Conservation (phyloP, 2,113 vertebrate genomes). For the Chiloscyllium plagiosum region DNA sequence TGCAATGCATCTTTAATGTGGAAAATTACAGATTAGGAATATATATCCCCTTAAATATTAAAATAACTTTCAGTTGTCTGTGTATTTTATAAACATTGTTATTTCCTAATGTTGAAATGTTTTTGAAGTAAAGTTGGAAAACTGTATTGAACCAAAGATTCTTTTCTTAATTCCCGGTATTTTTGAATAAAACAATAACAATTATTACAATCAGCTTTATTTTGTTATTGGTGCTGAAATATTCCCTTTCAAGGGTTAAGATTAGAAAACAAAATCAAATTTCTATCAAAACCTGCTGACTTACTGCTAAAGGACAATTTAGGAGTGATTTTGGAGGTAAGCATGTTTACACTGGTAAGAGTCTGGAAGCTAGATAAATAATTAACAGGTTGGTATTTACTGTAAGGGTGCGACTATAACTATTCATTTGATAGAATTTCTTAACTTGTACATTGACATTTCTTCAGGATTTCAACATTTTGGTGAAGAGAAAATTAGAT, state of each 20-base stretch:
- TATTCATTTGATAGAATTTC: background rate
- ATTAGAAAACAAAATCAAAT: background rate
- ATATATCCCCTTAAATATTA: background rate
- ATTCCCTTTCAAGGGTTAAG: constrained; percentile 11
- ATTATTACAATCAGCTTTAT: background rate
- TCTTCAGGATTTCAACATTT: background rate
- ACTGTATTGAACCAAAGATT: background rate
- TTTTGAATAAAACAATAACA: background rate
- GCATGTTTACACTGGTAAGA: constrained; percentile 23
- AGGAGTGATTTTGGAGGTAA: background rate
- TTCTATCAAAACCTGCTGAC: background rate
- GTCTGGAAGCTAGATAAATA: constrained; percentile 23
- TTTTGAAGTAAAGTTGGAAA: constrained; percentile 1
- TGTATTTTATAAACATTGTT: background rate
- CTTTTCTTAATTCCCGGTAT: background rate
- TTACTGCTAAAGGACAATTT: background rate
- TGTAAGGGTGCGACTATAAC: background rate
- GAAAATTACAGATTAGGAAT: background rate
- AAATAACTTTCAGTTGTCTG: background rate
- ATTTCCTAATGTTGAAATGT: background rate
- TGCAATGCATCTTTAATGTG: background rate
- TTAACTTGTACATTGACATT: background rate
- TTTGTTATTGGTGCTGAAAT: background rate
- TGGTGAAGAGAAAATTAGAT: background rate
- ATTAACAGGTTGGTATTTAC: constrained; percentile 36